phyloP scores from a whole-genome alignment of 2,113 vertebrate species.

The Hylia prasina region DNA sequence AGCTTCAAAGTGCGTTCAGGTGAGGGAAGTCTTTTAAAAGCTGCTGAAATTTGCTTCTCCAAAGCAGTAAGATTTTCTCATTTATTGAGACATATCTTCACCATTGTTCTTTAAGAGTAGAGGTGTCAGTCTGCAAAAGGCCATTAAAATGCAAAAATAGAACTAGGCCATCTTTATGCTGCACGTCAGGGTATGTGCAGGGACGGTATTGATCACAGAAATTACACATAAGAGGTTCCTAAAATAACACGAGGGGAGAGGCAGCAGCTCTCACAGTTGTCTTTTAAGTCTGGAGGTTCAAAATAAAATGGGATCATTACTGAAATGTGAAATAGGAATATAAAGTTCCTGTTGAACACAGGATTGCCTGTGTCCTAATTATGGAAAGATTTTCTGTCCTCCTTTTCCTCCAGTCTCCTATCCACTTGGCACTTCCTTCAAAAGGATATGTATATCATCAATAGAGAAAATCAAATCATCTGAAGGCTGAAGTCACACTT shows the following conservation, averaged over 20 bases:
- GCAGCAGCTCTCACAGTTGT: not conserved
- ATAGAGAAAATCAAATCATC: not conserved
- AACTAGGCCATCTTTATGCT: constrained; percentile 36
- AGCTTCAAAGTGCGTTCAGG: not conserved
- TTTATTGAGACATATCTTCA: not conserved
- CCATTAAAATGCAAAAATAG: constrained; percentile 23
- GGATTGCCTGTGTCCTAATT: not conserved
- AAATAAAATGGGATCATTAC: not conserved
- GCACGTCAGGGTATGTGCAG: not conserved
- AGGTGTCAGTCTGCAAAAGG: not conserved
- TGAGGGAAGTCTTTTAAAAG: not conserved
- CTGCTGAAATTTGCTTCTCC: not conserved
- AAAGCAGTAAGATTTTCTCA: not conserved
- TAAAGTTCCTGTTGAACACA: not conserved
- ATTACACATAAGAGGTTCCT: not conserved
- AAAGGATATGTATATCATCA: not conserved
- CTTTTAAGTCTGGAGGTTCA: constrained; percentile 5
- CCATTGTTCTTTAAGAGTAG: not conserved
- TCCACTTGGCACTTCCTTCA: not conserved
- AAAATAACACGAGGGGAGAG: constrained; percentile 9
- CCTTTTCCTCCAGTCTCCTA: not conserved
- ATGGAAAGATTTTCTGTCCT: not conserved
- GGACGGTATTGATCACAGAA: constrained; percentile 19
- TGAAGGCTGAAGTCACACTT: not conserved
- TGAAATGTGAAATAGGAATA: not conserved